Evolutionary conservation across 2,888 invertebrate genomes (phyloP), one percentile per base, ranked within the genome.

Genomic region (Lacanobia oleracea): DNA sequence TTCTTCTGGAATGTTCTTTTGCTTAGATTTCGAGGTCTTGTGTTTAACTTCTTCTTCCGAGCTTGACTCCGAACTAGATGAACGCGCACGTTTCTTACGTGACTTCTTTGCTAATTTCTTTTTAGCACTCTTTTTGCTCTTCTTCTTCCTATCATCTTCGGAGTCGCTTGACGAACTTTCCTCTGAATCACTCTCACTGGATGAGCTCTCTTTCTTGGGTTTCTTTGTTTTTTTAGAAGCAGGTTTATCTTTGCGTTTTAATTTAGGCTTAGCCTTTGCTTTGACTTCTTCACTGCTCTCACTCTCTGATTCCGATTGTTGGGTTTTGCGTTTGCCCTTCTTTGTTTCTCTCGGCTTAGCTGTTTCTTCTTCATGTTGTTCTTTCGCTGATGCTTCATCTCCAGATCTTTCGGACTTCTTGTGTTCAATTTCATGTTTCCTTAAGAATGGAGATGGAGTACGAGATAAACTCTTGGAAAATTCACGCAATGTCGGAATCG

Each of bases 401-500:
- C 91, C 93, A n/a, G 95, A 94, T 81, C 93, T 91, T 68, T 95
- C 92, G 1, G 93, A 87, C 86, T 94, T 95, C 91, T 97, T 93
- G 87, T 89, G 91, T 75, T 94, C 97, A 62, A 97, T 96, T 90
- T 97, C 97, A 81, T 97, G 96, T 83, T 97, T 97, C 86, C 97
- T 97, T 77, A 98, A 97, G 93, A 98, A 98, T 57, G 98, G 98
- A 21, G 98, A 98, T 18, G 98, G 98, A 0, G 98, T 98, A 79
- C 98, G 97, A n/a, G 98, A 98, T 57, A 98, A 96, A 88, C 98
- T 98, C 90, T 97, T 97, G 33, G 97, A 97, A 91, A 97, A 97
- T 89, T 97, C 95, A 50, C 95, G 91, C 72, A 93, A 81, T 21
- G 89, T 90, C 51, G 95, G 94, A 67, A 96, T 90, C 1, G 92